phyloP scores from a whole-genome alignment of 2,888 invertebrate genomes.

The Atrina japonica region DNA sequence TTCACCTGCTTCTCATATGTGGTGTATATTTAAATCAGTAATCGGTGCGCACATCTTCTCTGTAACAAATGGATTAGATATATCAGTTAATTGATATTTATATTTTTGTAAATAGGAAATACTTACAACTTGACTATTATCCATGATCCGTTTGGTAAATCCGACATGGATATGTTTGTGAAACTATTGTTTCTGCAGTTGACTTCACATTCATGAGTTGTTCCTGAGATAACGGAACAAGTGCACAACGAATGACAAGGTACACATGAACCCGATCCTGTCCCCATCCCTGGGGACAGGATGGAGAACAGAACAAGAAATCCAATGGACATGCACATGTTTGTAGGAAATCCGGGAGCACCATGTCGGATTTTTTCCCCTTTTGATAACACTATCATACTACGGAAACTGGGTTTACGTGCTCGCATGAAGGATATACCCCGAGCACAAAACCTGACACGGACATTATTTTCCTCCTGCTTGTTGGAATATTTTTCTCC shows the following conservation, averaged over 20 bases:
- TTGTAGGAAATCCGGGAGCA: slow-evolving; percentile 32
- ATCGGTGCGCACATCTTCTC: too few relatives aligned
- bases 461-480: slow-evolving; percentile 5
- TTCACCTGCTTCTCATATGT: too few relatives aligned
- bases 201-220: slow-evolving; percentile 24
- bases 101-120: too few relatives aligned
- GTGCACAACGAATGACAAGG: slow-evolving; percentile 38
- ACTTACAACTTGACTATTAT: slow-evolving; percentile 21
- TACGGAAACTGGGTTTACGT: background rate
- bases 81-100: too few relatives aligned
- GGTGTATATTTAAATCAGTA: too few relatives aligned
- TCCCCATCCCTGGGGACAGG: slow-evolving; percentile 5
- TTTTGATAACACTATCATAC: slow-evolving; percentile 23
- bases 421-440: slow-evolving; percentile 9
- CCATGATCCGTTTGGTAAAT: slow-evolving; percentile 28
- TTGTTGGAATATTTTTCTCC: background rate
- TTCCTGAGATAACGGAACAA: slow-evolving; percentile 15
- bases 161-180: slow-evolving; percentile 26
- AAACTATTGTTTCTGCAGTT: slow-evolving; percentile 31
- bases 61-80: too few relatives aligned
- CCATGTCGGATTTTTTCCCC: slow-evolving; percentile 33
- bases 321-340: slow-evolving; percentile 17
- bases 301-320: slow-evolving; percentile 23
- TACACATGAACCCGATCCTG: slow-evolving; percentile 14
- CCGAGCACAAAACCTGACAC: slow-evolving; percentile 3